Base-by-base conservation (phyloP, 2,113 vertebrate genomes). In the Dipodomys ordii region DNA sequence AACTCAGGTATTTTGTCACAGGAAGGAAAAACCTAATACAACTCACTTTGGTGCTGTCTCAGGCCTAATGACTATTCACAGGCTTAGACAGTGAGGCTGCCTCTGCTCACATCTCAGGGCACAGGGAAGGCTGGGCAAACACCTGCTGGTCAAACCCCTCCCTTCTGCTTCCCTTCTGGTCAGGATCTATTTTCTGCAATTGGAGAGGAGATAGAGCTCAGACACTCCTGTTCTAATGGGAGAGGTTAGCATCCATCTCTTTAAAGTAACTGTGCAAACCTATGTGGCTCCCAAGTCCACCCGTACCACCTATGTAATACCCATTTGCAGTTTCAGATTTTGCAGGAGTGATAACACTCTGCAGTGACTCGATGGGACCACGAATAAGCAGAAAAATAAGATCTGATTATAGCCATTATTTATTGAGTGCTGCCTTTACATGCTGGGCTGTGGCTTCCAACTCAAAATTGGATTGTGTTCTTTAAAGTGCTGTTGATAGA, bases 211-310 rank as follows among this genome's bases (percentile, higher is more conserved):
- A 72, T 12, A 28, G 9, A 2, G 22, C 22, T 2, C 32, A 8
- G 12, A 7, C 32, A 60, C 72, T 25, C 27, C 46, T 62, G 71
- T 3, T 44, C 25, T 77, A 35, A 84, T n/a, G 11, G 72, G 64
- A 91, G 64, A 85, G 82, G 71, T 27, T 44, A 77, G 68, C 69
- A 81, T 88, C 71, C n/a, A 69, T 19, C 8, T 83, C 19, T 87
- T 53, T 16, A 44, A 83, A 91, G 53, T 25, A 46, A 71, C 22
- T 83, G 87, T 57, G n/a, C 28, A 57, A 57, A 57, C 53, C 53
- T 16, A 18, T 57, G 53, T 57, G 53, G 16, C 53, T 88, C n/a
- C 72, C 32, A 28, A 11, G 28, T n/a, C 62, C 73, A 57, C 8
- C 32, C 79, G 22, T 27, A 30, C 39, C 7, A 80, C 8, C 30